Evolutionary conservation across 2,797 vertebrate genomes (phyloP).

Genomic region (Sparus aurata): DNA sequence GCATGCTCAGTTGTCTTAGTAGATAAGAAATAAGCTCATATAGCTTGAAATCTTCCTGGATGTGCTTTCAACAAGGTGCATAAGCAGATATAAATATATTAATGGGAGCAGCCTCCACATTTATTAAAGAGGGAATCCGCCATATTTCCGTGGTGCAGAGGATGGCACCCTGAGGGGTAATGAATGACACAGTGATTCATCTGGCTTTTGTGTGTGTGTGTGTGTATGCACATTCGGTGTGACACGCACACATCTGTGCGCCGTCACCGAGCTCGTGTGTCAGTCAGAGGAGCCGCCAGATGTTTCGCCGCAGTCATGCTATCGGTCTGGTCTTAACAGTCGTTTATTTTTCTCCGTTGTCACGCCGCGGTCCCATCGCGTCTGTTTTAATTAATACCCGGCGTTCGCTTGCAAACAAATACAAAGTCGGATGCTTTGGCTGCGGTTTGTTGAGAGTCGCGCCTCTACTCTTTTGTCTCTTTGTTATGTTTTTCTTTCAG

Average conservation of each 20-base stretch:
- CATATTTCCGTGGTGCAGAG: slow-evolving; percentile 58
- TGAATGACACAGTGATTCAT: slow-evolving; percentile 69
- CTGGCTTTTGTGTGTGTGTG: slow-evolving; percentile 33
- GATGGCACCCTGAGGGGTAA: slow-evolving; percentile 70
- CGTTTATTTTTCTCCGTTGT: background rate
- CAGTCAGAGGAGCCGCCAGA: slow-evolving; percentile 43
- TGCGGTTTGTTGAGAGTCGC: background rate
- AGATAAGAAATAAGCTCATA: slow-evolving; percentile 85
- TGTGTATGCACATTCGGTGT: background rate
- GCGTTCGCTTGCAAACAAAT: background rate
- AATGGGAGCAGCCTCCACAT: slow-evolving; percentile 69
- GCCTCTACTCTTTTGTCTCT: background rate
- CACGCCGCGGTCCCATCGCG: slow-evolving; percentile 1
- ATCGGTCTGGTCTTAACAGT: slow-evolving; percentile 35
- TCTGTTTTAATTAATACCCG: slow-evolving; percentile 43
- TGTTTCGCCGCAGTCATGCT: slow-evolving; percentile 31
- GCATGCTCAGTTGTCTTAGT: slow-evolving; percentile 70
- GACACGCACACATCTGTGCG: slow-evolving; percentile 61
- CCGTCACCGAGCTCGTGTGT: slow-evolving; percentile 45
- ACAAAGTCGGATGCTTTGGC: slow-evolving; percentile 19
- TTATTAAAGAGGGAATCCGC: slow-evolving; percentile 75
- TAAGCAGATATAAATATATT: slow-evolving; percentile 81
- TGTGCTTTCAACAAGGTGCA: slow-evolving; percentile 77
- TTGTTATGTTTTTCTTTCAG: background rate
- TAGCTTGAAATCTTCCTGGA: slow-evolving; percentile 82